These are phyloP conservation scores for Holotrichia oblita DNA, from an alignment of 1,140 invertebrate genomes.

Conservation along the genomic window DNA sequence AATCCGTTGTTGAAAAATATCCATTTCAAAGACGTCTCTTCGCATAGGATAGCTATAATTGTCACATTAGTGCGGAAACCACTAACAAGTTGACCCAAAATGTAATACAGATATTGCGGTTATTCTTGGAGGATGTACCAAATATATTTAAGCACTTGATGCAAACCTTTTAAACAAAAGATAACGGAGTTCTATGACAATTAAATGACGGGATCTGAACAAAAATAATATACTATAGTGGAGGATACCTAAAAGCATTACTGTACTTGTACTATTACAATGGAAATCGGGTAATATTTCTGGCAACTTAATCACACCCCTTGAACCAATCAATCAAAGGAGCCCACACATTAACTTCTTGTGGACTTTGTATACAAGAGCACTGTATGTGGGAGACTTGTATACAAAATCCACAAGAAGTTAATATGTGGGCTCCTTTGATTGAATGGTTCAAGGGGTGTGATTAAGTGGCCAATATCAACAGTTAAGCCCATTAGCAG, in stretches of 20 bases:
- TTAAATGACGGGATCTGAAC: background rate
- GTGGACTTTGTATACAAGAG: no score
- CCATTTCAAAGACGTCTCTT: constrained; percentile 19
- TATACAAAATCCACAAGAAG: no score
- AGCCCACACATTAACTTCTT: no score
- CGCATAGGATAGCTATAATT: background rate
- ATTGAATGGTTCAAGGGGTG: no score
- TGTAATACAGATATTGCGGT: constrained; percentile 8
- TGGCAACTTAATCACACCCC: no score
- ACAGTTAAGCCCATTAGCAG: no score
- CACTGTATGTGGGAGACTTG: no score
- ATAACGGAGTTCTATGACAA: constrained; percentile 18
- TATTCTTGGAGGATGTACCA: background rate
- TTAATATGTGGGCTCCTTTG: no score
- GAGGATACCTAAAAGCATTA: background rate
- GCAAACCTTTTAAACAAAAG: constrained; percentile 3
- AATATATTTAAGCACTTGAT: background rate
- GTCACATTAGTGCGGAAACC: constrained; percentile 11
- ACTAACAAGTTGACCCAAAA: background rate
- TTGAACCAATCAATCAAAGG: no score
- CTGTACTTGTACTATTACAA: background rate
- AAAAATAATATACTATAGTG: constrained; percentile 2
- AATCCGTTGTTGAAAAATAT: constrained; percentile 2
- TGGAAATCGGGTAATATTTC: no score
- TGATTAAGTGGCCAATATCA: no score